A percentile compares a stretch with the other conserved stretches of the same genome.
phyloP scores from a whole-genome alignment of 2,113 vertebrate species.

The Noctilio leporinus region DNA sequence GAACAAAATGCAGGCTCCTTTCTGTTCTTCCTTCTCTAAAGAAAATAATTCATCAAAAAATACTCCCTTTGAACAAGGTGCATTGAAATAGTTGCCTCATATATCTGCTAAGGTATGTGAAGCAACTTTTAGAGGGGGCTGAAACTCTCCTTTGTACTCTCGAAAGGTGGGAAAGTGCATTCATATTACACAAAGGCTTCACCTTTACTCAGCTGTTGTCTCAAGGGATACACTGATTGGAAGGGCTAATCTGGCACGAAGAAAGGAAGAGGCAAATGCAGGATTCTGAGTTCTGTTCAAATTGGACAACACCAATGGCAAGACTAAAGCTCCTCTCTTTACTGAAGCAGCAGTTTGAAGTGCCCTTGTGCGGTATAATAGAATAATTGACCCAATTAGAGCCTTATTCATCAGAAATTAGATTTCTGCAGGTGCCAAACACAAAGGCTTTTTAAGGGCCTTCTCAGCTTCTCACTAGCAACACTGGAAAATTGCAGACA shows the following conservation, averaged over 20 bases:
- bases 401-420: constrained; percentile 58
- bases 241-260: background rate
- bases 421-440: constrained; percentile 63
- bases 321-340: constrained; percentile 56
- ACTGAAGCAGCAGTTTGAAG: constrained; percentile 61
- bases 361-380: constrained; percentile 62
- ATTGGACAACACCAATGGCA: background rate
- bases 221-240: background rate
- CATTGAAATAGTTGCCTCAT: background rate
- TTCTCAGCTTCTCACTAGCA: constrained; percentile 44
- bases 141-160: background rate
- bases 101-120: background rate
- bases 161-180: background rate
- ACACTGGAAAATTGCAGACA: constrained; percentile 53
- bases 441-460: constrained; percentile 63
- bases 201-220: background rate
- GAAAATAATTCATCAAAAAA: background rate
- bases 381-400: constrained; percentile 69
- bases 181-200: background rate
- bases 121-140: background rate
- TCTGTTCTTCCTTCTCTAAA: background rate
- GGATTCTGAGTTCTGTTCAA: constrained; percentile 39
- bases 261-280: constrained; percentile 60
- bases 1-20: background rate
- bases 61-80: background rate